Conservation (phyloP, 2,113 vertebrate species). For the Neofelis nebulosa region DNA sequence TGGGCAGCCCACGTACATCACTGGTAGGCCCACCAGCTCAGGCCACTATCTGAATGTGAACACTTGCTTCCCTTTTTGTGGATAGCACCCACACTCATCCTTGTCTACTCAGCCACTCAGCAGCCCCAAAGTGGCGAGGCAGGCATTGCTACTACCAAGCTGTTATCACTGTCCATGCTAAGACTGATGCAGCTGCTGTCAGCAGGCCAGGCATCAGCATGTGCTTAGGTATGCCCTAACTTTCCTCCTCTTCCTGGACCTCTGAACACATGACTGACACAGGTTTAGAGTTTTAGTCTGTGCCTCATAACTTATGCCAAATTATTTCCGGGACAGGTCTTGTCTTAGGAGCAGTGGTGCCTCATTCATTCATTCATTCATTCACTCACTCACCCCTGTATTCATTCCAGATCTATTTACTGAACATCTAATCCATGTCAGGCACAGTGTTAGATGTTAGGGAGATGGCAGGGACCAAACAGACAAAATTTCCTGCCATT, state of each 20-base stretch:
- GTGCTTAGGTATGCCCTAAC: neutral
- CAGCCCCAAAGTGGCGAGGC: neutral
- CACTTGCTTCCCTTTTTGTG: neutral
- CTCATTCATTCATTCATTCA: neutral
- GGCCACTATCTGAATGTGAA: neutral
- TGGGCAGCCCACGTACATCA: neutral
- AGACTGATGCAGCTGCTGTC: neutral
- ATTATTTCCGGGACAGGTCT: neutral
- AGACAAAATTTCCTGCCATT: neutral
- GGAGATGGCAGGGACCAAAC: neutral
- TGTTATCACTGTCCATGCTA: neutral
- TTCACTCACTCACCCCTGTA: neutral
- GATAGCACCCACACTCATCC: neutral
- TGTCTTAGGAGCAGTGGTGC: neutral
- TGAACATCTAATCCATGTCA: neutral
- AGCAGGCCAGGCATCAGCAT: neutral
- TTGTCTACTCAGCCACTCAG: neutral
- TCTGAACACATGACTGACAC: neutral
- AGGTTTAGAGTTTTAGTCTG: neutral
- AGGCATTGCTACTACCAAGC: neutral
- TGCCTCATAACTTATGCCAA: neutral
- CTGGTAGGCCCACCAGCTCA: neutral
- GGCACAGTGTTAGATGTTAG: neutral
- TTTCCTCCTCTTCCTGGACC: neutral
- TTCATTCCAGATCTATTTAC: neutral